These are phyloP conservation scores for Pantherophis vulpinus DNA, from an alignment of 2,797 vertebrate species.

Conservation along the genomic window DNA sequence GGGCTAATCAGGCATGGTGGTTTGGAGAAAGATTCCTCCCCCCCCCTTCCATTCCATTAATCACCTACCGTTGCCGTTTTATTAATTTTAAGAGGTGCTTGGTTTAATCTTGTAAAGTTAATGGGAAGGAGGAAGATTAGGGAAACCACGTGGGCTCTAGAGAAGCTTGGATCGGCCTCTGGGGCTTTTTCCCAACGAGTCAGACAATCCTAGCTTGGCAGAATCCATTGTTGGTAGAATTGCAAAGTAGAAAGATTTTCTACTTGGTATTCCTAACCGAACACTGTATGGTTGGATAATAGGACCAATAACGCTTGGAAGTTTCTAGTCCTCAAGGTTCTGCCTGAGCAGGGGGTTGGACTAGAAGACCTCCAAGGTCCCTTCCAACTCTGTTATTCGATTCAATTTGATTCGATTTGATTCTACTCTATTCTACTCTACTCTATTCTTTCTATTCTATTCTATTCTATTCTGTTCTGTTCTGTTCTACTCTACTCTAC, in stretches of 20 bases:
- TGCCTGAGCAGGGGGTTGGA: too few relatives aligned
- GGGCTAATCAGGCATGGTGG: not conserved
- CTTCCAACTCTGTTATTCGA: too few relatives aligned
- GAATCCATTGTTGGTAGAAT: not conserved
- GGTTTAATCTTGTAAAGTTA: conserved; percentile 9
- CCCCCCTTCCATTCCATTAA: not conserved
- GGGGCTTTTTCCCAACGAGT: not conserved
- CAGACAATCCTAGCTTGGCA: not conserved
- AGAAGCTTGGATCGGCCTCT: too few relatives aligned
- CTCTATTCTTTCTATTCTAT: too few relatives aligned
- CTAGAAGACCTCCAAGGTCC: too few relatives aligned
- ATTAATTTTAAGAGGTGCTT: not conserved
- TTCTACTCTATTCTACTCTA: too few relatives aligned
- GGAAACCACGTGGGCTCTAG: not conserved
- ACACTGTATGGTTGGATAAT: not conserved
- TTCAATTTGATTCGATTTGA: too few relatives aligned
- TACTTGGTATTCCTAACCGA: not conserved
- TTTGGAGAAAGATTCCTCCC: not conserved
- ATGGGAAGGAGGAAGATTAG: not conserved
- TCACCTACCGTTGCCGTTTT: fast-evolving
- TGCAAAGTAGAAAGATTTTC: not conserved
- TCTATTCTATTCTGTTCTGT: too few relatives aligned
- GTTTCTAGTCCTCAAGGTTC: not conserved
- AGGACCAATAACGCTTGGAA: not conserved
- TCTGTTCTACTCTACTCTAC: fast-evolving